Base-by-base conservation (phyloP, 2,888 invertebrate genomes). In the Chloroclysta siterata region DNA sequence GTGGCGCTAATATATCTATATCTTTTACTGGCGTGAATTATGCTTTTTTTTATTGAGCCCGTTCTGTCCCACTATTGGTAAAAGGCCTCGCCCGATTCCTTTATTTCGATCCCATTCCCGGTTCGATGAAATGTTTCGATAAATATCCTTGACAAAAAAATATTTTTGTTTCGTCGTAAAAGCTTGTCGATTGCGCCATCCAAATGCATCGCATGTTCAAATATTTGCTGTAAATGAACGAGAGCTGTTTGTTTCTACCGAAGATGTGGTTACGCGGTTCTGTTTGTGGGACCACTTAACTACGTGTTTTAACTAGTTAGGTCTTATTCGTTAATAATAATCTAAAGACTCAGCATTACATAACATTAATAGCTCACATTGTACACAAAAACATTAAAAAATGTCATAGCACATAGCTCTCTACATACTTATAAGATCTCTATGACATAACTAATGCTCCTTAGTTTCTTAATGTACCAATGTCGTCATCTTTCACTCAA, bases 221-320 rank as follows among this genome's bases (percentile, higher is more conserved):
- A 88, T 88, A 88, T 88, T 88, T 80, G 83, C 80, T 75, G 78
- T 81, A 82, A 81, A 84, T 79, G 82, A 80, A 83, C 73, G 79
- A 82, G 82, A 80, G 77, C 70, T 79, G 82, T 83, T 83, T 84
- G 83, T 87, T 81, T 80, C 77, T 79, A 69, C 80, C 74, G 73
- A 67, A 65, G 50, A 48, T 68, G 65, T 60, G 63, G 77, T 72
- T 77, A 72, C 75, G 72, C 61, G 74, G 73, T 72, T 69, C 65
- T 82, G 79, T 85, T 82, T 85, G 79, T 74, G 63, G 66, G 74
- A 77, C 75, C 77, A 78, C 83, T 83, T 82, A 79, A 69, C 66
- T 68, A 70, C 73, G 70, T 72, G 73, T 78, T 74, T 72, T 71
- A 72, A 76, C 72, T 71, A 70, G 55, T 52, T 58, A 58, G 53